Evolutionary conservation across 2,888 invertebrate genomes (phyloP).

Genomic region (Sinodicranocentrus sp.): DNA sequence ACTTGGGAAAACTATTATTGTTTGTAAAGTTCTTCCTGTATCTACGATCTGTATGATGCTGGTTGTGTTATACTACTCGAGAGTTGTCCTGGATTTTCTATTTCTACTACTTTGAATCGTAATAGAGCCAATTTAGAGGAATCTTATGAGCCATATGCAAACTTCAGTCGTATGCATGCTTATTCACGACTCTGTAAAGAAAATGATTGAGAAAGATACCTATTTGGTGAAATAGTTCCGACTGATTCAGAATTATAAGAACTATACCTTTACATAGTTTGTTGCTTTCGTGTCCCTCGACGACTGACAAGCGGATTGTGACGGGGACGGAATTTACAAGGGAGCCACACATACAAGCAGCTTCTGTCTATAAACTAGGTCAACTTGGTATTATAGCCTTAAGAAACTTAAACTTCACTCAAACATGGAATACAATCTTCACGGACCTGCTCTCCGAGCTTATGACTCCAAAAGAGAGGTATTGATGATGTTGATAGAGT

Average conservation of each 20-base stretch:
- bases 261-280: no score
- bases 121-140: conserved; percentile 56
- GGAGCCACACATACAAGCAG: conserved; percentile 7
- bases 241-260: no score
- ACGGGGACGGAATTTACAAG: conserved; percentile 33
- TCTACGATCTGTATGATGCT: no score
- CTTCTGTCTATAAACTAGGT: conserved; percentile 32
- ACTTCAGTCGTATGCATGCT: no score
- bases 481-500: conserved; percentile 40
- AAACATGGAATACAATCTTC: conserved; percentile 1
- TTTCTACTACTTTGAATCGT: conserved; percentile 29
- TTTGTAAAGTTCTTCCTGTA: not conserved
- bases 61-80: not conserved
- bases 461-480: conserved; percentile 1
- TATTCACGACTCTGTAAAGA: no score
- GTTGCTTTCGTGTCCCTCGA: no score
- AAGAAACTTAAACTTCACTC: conserved; percentile 34
- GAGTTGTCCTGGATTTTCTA: conserved; percentile 1
- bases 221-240: no score
- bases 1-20: not conserved
- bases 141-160: no score
- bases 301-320: conserved; percentile 46
- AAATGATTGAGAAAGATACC: no score
- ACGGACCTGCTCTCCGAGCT: no score
- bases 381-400: conserved; percentile 27